phyloP scores from a whole-genome alignment of 2,113 vertebrate species.

The Alligator mississippiensis region DNA sequence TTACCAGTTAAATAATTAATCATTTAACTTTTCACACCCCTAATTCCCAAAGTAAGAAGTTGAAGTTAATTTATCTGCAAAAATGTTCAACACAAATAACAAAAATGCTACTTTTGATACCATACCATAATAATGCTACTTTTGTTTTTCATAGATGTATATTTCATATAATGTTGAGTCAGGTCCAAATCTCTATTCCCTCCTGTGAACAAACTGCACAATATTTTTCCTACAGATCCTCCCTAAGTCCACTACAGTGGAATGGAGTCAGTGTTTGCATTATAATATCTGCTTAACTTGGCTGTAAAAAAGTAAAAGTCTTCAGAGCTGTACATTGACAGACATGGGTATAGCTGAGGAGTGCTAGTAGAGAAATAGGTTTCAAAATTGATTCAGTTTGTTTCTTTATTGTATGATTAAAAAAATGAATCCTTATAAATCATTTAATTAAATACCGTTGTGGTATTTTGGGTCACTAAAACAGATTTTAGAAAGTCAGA shows the following conservation, averaged over 20 bases:
- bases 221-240: not conserved
- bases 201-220: not conserved
- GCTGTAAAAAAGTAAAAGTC: not conserved
- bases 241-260: not conserved
- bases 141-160: not conserved
- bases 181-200: not conserved
- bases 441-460: not conserved
- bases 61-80: not conserved
- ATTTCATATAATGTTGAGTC: not conserved
- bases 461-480: not conserved
- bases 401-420: not conserved
- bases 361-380: not conserved
- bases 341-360: not conserved
- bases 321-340: not conserved
- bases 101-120: not conserved
- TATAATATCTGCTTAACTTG: constrained; percentile 25
- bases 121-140: not conserved
- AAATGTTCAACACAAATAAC: not conserved
- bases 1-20: no score
- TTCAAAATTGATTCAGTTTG: not conserved
- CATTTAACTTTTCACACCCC: no score
- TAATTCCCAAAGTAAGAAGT: not conserved
- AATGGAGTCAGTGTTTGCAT: constrained; percentile 44
- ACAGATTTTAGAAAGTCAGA: not conserved
- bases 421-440: not conserved